Evolutionary conservation across 2,888 invertebrate species (phyloP).

Genomic region (Spialia ferax): DNA sequence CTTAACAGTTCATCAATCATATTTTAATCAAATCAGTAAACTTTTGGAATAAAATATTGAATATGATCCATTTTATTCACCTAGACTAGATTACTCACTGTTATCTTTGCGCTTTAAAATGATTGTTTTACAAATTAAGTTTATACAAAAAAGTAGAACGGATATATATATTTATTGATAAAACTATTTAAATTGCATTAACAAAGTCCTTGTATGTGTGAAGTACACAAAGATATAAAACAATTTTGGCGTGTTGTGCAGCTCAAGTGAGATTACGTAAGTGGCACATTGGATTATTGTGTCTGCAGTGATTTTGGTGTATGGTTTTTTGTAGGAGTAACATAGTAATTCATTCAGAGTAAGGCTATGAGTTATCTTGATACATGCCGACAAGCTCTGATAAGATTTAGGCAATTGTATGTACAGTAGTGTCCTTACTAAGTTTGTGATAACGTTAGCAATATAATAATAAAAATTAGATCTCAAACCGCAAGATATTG

Average conservation of each 20-base stretch:
- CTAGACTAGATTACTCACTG: neutral
- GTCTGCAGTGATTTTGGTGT: constrained; percentile 6
- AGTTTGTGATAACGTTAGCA: constrained; percentile 24
- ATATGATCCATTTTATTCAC: too few relatives aligned
- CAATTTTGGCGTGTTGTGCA: neutral
- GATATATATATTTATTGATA: neutral
- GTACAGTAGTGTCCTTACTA: constrained; percentile 19
- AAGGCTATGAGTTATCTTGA: constrained; percentile 18
- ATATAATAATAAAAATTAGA: constrained; percentile 21
- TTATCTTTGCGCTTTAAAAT: neutral
- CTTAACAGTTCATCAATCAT: too few relatives aligned
- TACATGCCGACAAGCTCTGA: constrained; percentile 15
- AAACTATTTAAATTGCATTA: constrained; percentile 5
- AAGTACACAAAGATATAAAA: neutral
- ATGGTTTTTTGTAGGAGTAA: neutral
- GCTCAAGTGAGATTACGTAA: constrained; percentile 10
- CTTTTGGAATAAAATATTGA: too few relatives aligned
- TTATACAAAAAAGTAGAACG: neutral
- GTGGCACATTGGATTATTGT: constrained; percentile 15
- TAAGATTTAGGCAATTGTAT: constrained; percentile 47
- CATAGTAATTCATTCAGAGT: constrained; percentile 25
- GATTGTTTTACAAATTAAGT: neutral
- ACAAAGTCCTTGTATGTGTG: neutral
- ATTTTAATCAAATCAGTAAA: too few relatives aligned
- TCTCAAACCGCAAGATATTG: constrained; percentile 8